phyloP scores from a whole-genome alignment of 2,113 vertebrate genomes.

The Apodemus speciosus region DNA sequence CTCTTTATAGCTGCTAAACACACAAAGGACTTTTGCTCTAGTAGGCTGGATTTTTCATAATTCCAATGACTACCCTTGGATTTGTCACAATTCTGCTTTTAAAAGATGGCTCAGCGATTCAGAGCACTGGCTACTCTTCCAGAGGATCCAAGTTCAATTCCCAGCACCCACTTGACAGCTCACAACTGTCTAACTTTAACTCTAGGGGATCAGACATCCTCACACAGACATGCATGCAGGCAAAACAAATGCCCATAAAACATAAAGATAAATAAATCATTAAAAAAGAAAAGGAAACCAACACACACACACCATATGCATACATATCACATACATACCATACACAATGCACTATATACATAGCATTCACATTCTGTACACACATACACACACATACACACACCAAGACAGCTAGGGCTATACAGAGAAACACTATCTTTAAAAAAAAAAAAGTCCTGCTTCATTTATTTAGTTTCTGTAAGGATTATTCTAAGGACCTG shows the following conservation, averaged over 20 bases:
- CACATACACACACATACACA: not conserved
- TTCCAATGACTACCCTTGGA: not conserved
- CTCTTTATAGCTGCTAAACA: constrained; percentile 13
- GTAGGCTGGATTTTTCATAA: not conserved
- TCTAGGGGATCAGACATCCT: not conserved
- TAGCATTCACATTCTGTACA: not conserved
- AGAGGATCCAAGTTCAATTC: not conserved
- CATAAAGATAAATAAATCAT: not conserved
- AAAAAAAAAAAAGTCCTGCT: no score
- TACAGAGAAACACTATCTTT: no score
- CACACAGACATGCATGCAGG: not conserved
- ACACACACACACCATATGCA: not conserved
- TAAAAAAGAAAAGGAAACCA: not conserved
- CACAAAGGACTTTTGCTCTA: constrained; percentile 11
- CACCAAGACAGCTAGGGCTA: not conserved
- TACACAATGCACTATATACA: not conserved
- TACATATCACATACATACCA: not conserved
- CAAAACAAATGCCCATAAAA: not conserved
- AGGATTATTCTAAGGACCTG: not conserved
- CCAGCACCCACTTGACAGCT: not conserved
- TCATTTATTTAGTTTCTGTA: not conserved
- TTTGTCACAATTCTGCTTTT: not conserved
- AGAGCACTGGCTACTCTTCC: not conserved
- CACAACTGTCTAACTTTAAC: not conserved
- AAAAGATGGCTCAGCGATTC: not conserved